Conservation (phyloP, 2,797 vertebrate species). For the Thunnus albacares region DNA sequence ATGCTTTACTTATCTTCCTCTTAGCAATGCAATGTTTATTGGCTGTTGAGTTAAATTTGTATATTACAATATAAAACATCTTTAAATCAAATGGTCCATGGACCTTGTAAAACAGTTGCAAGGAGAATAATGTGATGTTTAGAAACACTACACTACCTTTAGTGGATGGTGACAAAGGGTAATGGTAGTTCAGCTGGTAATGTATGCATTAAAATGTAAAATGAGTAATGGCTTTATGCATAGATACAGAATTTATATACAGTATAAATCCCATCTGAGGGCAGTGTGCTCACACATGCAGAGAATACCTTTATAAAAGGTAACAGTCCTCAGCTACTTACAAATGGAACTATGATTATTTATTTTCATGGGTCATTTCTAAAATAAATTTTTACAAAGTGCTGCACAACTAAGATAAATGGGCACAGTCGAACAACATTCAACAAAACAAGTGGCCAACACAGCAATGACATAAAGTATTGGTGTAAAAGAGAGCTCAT, state of each 20-base stretch:
- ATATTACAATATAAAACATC: background rate
- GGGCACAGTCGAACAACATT: conserved; percentile 5
- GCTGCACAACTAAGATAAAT: conserved; percentile 29
- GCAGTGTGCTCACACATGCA: conserved; percentile 24
- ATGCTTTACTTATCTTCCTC: background rate
- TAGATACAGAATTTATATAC: conserved; percentile 12
- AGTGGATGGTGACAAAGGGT: conserved; percentile 1
- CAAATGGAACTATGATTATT: conserved; percentile 35
- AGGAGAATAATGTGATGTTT: background rate
- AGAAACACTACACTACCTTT: background rate
- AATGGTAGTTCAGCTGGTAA: conserved; percentile 16
- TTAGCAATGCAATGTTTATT: background rate
- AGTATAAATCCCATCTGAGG: conserved; percentile 34
- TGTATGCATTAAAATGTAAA: conserved; percentile 51
- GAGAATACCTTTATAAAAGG: conserved; percentile 30
- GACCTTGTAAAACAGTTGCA: conserved; percentile 15
- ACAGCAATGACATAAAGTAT: conserved; percentile 8
- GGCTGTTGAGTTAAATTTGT: background rate
- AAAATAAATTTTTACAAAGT: conserved; percentile 34
- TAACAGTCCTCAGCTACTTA: conserved; percentile 3
- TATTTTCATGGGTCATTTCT: conserved; percentile 39
- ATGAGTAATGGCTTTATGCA: conserved; percentile 36
- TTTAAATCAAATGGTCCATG: background rate
- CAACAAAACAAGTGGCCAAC: conserved; percentile 14
- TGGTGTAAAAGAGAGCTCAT: conserved; percentile 10